phyloP scores from a whole-genome alignment of 2,113 vertebrate species.

The Cebus imitator region DNA sequence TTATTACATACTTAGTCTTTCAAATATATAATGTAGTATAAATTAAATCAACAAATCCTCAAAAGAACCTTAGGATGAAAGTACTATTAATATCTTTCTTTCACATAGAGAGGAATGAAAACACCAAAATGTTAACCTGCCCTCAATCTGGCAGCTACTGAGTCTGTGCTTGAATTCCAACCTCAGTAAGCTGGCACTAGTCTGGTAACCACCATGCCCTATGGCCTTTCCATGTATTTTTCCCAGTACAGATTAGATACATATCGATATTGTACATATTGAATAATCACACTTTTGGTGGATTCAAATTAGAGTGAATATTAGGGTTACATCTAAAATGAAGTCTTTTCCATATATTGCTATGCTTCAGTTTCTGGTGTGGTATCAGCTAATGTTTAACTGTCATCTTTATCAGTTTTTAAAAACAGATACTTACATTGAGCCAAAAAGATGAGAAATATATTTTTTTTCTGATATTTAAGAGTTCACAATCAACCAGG shows the following conservation, averaged over 20 bases:
- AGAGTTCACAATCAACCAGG: not conserved
- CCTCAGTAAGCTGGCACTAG: not conserved
- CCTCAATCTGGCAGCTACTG: not conserved
- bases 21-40: not conserved
- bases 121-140: not conserved
- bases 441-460: not conserved
- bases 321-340: conserved; percentile 8
- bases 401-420: not conserved
- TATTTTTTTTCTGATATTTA: not conserved
- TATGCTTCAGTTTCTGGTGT: not conserved
- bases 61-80: not conserved
- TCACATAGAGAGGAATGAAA: not conserved
- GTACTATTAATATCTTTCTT: not conserved
- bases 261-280: not conserved
- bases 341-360: not conserved
- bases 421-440: not conserved
- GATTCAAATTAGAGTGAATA: not conserved
- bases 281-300: not conserved
- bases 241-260: not conserved
- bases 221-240: not conserved
- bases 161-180: not conserved
- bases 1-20: not conserved
- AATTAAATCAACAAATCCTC: not conserved
- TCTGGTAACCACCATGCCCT: not conserved
- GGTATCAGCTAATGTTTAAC: not conserved